Conservation (phyloP, 1,140 invertebrate genomes). For the Cylas formicarius region DNA sequence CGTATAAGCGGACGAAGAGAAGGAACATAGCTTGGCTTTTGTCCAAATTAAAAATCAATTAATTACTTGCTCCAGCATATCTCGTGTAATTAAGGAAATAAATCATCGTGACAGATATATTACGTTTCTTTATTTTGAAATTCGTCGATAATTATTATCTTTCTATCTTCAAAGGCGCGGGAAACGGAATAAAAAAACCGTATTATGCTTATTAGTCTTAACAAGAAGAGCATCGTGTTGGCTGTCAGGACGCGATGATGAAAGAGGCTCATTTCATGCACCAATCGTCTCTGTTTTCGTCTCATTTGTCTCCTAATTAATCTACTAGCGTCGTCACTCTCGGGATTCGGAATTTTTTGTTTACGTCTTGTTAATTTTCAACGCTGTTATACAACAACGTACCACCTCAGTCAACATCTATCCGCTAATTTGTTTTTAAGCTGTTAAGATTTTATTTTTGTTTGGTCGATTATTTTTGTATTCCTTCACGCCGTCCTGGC, state of each 20-base stretch:
- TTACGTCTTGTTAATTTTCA: slow-evolving; percentile 22
- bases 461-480: too few species aligned
- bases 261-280: slow-evolving; percentile 28
- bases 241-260: slow-evolving; percentile 26
- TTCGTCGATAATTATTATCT: slow-evolving; percentile 22
- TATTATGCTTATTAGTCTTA: slow-evolving; percentile 29
- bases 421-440: too few species aligned
- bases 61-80: slow-evolving; percentile 19
- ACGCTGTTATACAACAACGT: too few species aligned
- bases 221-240: slow-evolving; percentile 29
- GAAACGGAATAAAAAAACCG: slow-evolving; percentile 16
- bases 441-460: too few species aligned
- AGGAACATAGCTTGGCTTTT: slow-evolving; percentile 22
- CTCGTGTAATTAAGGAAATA: slow-evolving; percentile 24
- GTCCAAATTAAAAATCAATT: slow-evolving; percentile 27
- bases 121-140: slow-evolving; percentile 26
- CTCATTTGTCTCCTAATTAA: slow-evolving; percentile 32
- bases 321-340: slow-evolving; percentile 22
- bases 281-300: slow-evolving; percentile 27
- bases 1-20: slow-evolving; percentile 17
- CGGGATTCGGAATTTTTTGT: background rate
- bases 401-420: too few species aligned
- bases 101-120: slow-evolving; percentile 26
- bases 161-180: slow-evolving; percentile 21
- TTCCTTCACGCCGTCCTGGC: too few species aligned